phyloP scores from a whole-genome alignment of 2,113 vertebrate genomes.

The Phaethon lepturus region DNA sequence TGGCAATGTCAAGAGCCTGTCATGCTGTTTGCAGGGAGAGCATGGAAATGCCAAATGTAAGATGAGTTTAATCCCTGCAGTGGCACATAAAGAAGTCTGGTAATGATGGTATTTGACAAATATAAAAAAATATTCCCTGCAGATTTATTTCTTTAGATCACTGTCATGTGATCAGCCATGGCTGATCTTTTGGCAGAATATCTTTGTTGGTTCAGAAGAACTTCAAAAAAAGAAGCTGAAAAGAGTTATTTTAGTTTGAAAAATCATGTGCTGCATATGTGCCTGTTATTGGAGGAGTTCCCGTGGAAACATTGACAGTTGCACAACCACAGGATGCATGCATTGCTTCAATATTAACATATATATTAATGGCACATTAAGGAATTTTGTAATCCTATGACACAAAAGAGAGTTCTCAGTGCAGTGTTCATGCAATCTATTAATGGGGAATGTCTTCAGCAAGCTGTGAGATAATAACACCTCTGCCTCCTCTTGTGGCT shows the following conservation, averaged over 20 bases:
- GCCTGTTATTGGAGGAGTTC: constrained; percentile 25
- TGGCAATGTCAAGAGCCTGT: not conserved
- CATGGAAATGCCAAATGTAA: not conserved
- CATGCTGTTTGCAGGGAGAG: not conserved
- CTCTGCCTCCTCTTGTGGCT: not conserved
- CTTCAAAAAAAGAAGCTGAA: not conserved
- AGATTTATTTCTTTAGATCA: not conserved
- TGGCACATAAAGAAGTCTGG: not conserved
- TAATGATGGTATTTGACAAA: not conserved
- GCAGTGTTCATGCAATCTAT: not conserved
- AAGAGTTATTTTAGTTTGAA: constrained; percentile 17
- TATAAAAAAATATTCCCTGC: not conserved
- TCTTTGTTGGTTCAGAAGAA: not conserved
- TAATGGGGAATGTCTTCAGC: not conserved
- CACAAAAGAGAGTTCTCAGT: constrained; percentile 25
- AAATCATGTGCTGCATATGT: not conserved
- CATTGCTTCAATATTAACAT: constrained; percentile 20
- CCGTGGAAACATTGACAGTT: not conserved
- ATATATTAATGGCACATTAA: constrained; percentile 38
- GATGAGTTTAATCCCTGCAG: not conserved
- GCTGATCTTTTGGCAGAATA: not conserved
- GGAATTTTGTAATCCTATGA: constrained; percentile 1
- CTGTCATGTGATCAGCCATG: fast-evolving
- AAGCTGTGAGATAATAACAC: not conserved
- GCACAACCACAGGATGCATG: constrained; percentile 3